Evolutionary conservation across 2,888 invertebrate species (phyloP).

Genomic region (Plebejus melissa): DNA sequence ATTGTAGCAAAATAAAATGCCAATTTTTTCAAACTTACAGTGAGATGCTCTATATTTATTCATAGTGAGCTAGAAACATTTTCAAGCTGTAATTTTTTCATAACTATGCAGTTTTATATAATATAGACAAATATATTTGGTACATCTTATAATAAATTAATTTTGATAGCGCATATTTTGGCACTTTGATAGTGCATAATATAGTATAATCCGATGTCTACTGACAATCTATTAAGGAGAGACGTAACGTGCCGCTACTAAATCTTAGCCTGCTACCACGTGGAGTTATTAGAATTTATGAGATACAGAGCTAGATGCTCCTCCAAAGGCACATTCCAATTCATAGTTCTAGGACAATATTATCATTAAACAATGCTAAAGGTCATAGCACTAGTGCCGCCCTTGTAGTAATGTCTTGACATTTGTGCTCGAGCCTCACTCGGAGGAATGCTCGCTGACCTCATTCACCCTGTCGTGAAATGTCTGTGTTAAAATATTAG

Average conservation of each 20-base stretch:
- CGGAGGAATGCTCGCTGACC: conserved; percentile 47
- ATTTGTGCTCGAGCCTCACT: conserved; percentile 50
- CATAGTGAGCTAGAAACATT: too few relatives aligned
- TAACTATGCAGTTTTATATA: too few relatives aligned
- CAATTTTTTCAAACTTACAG: too few relatives aligned
- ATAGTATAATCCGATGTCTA: too few relatives aligned
- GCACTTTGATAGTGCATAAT: too few relatives aligned
- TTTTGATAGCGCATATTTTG: too few relatives aligned
- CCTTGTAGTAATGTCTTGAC: conserved; percentile 63
- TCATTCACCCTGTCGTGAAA: conserved; percentile 53
- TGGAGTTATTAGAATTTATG: neutral
- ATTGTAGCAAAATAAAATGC: too few relatives aligned
- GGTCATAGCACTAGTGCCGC: conserved; percentile 40
- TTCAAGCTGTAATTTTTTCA: too few relatives aligned
- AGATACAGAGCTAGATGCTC: conserved; percentile 1
- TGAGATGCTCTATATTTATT: too few relatives aligned
- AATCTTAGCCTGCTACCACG: neutral
- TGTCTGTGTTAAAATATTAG: conserved; percentile 43
- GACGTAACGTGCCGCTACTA: neutral
- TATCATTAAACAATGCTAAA: conserved; percentile 20
- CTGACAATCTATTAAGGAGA: too few relatives aligned
- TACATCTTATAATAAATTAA: too few relatives aligned
- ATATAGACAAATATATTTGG: too few relatives aligned
- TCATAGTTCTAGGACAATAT: conserved; percentile 18
- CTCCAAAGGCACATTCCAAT: neutral